phyloP scores from a whole-genome alignment of 2,113 vertebrate species.

The Megaptera novaeangliae region DNA sequence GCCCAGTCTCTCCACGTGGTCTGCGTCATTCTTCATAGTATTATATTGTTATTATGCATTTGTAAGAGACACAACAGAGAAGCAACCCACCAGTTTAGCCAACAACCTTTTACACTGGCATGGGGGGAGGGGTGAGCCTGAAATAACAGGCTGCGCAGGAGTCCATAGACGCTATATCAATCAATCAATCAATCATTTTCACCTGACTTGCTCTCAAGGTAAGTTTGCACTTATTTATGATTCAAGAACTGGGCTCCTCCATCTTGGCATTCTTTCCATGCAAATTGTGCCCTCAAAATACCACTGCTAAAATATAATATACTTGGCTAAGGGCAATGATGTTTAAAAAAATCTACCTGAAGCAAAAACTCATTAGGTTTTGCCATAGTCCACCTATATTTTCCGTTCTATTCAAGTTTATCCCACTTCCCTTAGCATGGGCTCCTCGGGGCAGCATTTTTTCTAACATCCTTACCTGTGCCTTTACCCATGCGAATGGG shows the following conservation, averaged over 20 bases:
- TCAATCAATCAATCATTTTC: background rate
- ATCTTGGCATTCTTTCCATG: background rate
- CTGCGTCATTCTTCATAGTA: background rate
- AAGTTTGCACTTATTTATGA: background rate
- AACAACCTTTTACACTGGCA: background rate
- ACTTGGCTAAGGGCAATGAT: background rate
- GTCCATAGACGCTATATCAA: no score
- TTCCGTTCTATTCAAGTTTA: background rate
- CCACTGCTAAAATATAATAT: background rate
- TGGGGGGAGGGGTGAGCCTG: no score
- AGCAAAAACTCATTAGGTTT: background rate
- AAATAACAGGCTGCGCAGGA: background rate
- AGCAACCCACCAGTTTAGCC: background rate
- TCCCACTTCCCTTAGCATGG: background rate
- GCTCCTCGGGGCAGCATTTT: background rate
- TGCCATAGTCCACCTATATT: background rate
- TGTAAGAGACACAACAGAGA: background rate
- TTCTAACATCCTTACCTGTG: background rate
- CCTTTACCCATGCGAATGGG: background rate
- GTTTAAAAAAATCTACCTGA: background rate
- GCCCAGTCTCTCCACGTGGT: background rate
- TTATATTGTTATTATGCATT: background rate
- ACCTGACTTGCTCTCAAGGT: background rate
- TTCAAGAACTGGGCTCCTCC: constrained; percentile 4
- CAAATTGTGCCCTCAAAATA: background rate